These are phyloP conservation scores for Tetragnatha versicolor DNA, from an alignment of 1,140 invertebrate species.

Conservation along the genomic window DNA sequence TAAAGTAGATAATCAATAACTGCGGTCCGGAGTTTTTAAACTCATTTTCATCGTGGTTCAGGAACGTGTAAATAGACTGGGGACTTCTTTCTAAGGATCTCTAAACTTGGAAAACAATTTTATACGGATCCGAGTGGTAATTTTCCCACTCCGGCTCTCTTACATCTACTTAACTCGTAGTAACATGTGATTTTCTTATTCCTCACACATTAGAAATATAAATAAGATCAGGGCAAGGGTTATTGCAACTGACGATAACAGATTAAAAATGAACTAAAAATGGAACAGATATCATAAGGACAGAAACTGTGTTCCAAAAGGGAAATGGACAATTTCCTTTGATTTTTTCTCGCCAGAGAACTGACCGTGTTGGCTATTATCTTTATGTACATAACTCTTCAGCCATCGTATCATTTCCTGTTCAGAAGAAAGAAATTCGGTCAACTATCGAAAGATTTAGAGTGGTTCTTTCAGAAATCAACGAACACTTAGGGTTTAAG, in stretches of 20 bases:
- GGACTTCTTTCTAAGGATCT: too few relatives aligned
- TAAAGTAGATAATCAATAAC: too few relatives aligned
- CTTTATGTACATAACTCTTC: neutral
- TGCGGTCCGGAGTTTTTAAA: too few relatives aligned
- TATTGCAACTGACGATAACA: neutral
- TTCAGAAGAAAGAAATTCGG: slow-evolving; percentile 19
- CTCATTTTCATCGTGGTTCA: too few relatives aligned
- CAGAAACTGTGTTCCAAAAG: slow-evolving; percentile 8
- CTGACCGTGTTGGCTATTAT: slow-evolving; percentile 28
- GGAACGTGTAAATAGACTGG: too few relatives aligned
- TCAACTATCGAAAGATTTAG: slow-evolving; percentile 15
- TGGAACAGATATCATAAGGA: slow-evolving; percentile 21
- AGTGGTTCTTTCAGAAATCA: too few relatives aligned
- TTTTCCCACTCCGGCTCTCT: too few relatives aligned
- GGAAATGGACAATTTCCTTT: slow-evolving; percentile 39
- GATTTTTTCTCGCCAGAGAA: slow-evolving; percentile 17
- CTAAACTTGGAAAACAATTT: too few relatives aligned
- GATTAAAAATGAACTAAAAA: slow-evolving; percentile 27
- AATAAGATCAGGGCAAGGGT: slow-evolving; percentile 20
- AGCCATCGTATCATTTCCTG: slow-evolving; percentile 17
- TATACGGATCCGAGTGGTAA: too few relatives aligned
- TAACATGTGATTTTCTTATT: too few relatives aligned
- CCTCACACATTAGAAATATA: slow-evolving; percentile 2
- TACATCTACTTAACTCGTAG: too few relatives aligned
- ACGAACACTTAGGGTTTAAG: too few relatives aligned